Conservation (phyloP, 2,888 invertebrate species). For the Cactoblastis cactorum region DNA sequence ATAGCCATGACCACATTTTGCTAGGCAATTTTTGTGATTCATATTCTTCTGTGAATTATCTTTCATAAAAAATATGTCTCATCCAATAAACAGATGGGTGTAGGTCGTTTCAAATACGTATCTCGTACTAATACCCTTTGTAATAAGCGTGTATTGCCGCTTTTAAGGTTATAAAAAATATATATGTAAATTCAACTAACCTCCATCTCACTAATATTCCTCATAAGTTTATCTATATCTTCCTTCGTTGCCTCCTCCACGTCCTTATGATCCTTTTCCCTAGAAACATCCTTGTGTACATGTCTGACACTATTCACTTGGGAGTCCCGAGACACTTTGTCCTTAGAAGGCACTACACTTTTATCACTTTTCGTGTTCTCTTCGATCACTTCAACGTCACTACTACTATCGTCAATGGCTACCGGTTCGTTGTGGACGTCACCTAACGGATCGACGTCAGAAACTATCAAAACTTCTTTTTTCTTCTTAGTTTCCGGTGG, state of each 20-base stretch:
- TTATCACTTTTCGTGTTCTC: conserved; percentile 46
- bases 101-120: too few relatives aligned
- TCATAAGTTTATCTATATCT: conserved; percentile 59
- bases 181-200: conserved; percentile 35
- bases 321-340: conserved; percentile 39
- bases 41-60: too few relatives aligned
- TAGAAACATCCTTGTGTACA: conserved; percentile 27
- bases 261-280: conserved; percentile 36
- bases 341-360: conserved; percentile 67
- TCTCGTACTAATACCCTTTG: too few relatives aligned
- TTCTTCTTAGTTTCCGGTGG: conserved; percentile 66
- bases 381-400: conserved; percentile 71
- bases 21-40: too few relatives aligned
- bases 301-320: conserved; percentile 33
- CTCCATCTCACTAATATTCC: conserved; percentile 65
- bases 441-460: conserved; percentile 59
- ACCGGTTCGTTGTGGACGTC: conserved; percentile 51
- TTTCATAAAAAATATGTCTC: too few relatives aligned
- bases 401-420: conserved; percentile 68
- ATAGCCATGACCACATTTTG: too few relatives aligned
- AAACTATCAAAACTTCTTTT: conserved; percentile 61
- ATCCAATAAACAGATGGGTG: too few relatives aligned
- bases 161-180: not conserved
- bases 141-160: too few relatives aligned
- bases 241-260: conserved; percentile 50